Base-by-base conservation (phyloP, 92 coral and sea anemone genomes). In the Umimayanthus chanpuru region DNA sequence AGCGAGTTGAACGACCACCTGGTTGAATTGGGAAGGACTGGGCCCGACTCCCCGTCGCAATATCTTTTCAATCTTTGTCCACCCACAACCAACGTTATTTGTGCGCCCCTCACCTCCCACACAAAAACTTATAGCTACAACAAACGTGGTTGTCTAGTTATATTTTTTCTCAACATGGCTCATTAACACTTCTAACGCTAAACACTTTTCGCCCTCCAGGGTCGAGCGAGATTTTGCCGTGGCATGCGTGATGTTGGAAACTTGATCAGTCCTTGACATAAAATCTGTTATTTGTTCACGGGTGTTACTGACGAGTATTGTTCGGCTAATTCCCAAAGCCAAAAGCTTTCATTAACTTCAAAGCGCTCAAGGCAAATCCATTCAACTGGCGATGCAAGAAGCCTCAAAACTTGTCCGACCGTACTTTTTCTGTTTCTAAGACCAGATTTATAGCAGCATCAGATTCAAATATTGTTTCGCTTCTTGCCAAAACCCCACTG, bases 401-500 rank as follows among this genome's bases (percentile, higher is more conserved):
- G 64, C 21, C 67, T 41, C 87, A 47, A 70, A 68, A 65, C 29
- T 39, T 25, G 53, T 18, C 50, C 44, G 79, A 43, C 41, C 49
- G 44, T 75, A 11, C 9, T 21, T 39, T 21, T 66, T 36, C 58
- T 39, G 86, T 39, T 44, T 41, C 36, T 12, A 28, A 15, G 4
- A 53, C 38, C 82, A 47, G 82, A 53, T 28, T 28, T 5, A 9
- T 18, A 4, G 61, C 82, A 50, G 49, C 12, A 30, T 15, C 29
- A 49, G 66, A 70, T 32, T 68, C 50, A 16, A 83, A 68, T 18
- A 29, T 43, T 44, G 36, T 70, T 64, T 65, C 64, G 49, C 49
- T 9, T 43, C 39, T 83, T 73, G 15, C 23, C 25, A 83, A 83
- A 71, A 83, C 87, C 87, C 79, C 87, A 71, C 87, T 83, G 87